Conservation (phyloP, 2,113 vertebrate species). For the Chloropsis cyanopogon region DNA sequence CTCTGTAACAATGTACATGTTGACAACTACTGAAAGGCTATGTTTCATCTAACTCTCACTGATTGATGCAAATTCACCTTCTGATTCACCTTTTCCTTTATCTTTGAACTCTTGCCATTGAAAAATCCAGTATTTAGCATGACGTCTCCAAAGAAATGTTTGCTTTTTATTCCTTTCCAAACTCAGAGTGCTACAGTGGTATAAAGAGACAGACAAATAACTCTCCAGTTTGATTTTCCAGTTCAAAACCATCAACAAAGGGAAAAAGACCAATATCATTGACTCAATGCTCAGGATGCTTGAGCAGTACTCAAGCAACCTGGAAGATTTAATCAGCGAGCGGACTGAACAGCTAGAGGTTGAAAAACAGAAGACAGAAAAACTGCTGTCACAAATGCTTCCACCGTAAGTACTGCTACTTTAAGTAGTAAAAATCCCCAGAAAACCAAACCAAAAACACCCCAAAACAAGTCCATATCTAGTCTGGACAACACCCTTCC, state of each 20-base stretch:
- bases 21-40: neutral
- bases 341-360: conserved; percentile 89
- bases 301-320: conserved; percentile 93
- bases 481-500: neutral
- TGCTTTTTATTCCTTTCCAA: neutral
- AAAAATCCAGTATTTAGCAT: neutral
- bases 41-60: neutral
- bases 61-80: neutral
- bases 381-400: conserved; percentile 90
- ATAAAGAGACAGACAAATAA: neutral
- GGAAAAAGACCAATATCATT: conserved; percentile 92
- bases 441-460: neutral
- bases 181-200: neutral
- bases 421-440: neutral
- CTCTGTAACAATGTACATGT: fast-evolving
- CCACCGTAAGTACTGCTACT: conserved; percentile 79
- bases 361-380: conserved; percentile 94
- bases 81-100: neutral
- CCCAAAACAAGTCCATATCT: neutral
- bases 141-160: neutral
- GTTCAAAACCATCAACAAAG: conserved; percentile 95
- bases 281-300: conserved; percentile 94
- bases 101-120: neutral
- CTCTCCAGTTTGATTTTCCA: conserved; percentile 52
- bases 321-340: conserved; percentile 90